Evolutionary conservation across 2,113 vertebrate species (phyloP).

Genomic region (Hylia prasina): DNA sequence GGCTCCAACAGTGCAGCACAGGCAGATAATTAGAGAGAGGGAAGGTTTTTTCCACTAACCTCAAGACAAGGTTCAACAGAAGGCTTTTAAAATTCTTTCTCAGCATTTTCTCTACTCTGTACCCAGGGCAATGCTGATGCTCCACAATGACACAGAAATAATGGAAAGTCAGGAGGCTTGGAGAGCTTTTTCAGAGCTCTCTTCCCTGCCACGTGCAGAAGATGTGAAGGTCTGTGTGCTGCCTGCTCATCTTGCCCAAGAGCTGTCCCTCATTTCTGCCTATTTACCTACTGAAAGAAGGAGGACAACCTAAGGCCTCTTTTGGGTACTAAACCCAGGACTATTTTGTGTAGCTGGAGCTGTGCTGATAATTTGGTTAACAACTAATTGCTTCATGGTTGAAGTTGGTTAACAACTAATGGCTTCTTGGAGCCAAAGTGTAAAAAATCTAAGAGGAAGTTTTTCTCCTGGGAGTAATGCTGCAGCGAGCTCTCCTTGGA

Average conservation of each 20-base stretch:
- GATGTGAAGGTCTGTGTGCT: neutral
- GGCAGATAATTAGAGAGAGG: neutral
- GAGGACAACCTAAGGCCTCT: neutral
- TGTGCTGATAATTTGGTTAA: neutral
- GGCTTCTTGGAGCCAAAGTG: neutral
- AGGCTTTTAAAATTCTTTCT: neutral
- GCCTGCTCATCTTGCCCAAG: neutral
- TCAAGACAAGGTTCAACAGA: neutral
- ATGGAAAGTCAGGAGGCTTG: neutral
- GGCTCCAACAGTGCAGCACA: neutral
- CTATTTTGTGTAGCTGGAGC: neutral
- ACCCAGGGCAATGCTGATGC: neutral
- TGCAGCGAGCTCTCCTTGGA: neutral
- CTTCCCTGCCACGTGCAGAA: neutral
- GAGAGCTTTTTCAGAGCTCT: neutral
- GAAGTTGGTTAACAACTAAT: neutral
- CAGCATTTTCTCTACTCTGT: neutral
- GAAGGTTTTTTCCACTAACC: neutral
- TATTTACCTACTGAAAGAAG: neutral
- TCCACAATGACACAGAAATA: neutral
- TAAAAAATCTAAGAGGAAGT: neutral
- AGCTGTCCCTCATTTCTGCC: neutral
- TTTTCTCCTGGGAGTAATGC: neutral
- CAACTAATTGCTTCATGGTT: neutral
- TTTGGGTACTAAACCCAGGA: neutral